Base-by-base conservation (phyloP, 2,113 vertebrate genomes). In the Smithornis capensis region DNA sequence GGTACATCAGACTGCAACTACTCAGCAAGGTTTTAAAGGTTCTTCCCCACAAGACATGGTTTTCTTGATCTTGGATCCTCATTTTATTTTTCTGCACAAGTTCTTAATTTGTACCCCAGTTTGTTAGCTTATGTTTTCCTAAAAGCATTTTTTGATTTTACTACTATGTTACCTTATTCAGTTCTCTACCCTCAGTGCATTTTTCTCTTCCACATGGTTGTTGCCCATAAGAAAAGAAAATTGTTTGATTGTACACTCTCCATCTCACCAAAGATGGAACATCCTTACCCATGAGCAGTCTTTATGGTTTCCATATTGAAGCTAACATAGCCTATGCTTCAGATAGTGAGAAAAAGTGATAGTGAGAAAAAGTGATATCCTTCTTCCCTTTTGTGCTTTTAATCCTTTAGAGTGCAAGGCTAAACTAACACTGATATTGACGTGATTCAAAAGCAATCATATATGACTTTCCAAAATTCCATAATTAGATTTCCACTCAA, bases 21-120 rank as follows among this genome's bases (percentile, higher is more conserved):
- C 3, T n/a, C 33, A 50, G 28, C 63, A 67, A 75, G 28, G 12
- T 7, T 62, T 68, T 83, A 22, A 47, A 47, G 21, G 45, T 21
- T 47, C 22, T 47, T 47, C 12, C 9, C 5, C 2, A 13, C 3
- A 19, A 31, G 13, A 15, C 6, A 50, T 1, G 9, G 7, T n/a
- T 78, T 82, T 64, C 33, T 85, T 79, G 4, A 38, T 42, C 52
- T 50, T 82, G 13, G 8, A 4, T n/a, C 33, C 10, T 82, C 0
- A 0, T 21, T 76, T 68, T 55, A 7, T 29, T 75, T 92, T 83
- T 55, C 44, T 23, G 5, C 10, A 33, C 4, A 80, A 49, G 4
- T 78, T 87, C 38, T 67, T 79, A 63, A 50, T 63, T 82, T 7
- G 0, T 19, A 49, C 68, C 64, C 15, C 13, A 37, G 5, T 56